Conservation (phyloP, 1,140 invertebrate species). For the Spodoptera frugiperda region DNA sequence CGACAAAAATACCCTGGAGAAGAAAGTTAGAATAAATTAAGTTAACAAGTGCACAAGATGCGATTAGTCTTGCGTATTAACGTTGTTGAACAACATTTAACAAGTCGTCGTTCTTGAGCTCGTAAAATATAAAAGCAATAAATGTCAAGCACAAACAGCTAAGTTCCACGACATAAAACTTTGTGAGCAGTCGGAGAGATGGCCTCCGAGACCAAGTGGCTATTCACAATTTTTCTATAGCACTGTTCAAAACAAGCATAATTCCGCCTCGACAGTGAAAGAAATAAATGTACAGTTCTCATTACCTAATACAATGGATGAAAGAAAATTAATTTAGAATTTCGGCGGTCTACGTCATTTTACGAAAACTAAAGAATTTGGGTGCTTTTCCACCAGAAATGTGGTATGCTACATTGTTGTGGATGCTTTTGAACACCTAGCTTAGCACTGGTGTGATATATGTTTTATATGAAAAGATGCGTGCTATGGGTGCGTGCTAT, state of each 20-base stretch:
- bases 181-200: slow-evolving; percentile 64
- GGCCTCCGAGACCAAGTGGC: slow-evolving; percentile 67
- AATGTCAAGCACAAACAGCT: slow-evolving; percentile 79
- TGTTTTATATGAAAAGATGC: too few species aligned
- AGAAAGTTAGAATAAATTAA: neutral
- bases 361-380: too few species aligned
- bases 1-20: too few species aligned
- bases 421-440: too few species aligned
- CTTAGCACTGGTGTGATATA: too few species aligned
- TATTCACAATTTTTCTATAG: slow-evolving; percentile 78
- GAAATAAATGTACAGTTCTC: neutral
- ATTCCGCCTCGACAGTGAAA: slow-evolving; percentile 21
- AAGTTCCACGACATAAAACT: slow-evolving; percentile 82
- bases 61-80: slow-evolving; percentile 47
- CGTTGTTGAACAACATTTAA: slow-evolving; percentile 65
- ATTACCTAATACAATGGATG: too few species aligned
- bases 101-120: slow-evolving; percentile 66
- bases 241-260: slow-evolving; percentile 52
- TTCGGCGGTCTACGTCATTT: too few species aligned
- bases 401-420: too few species aligned
- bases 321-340: too few species aligned
- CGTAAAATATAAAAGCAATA: slow-evolving; percentile 83
- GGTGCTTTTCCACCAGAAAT: too few species aligned
- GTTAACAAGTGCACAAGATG: slow-evolving; percentile 4
- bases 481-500: too few species aligned